phyloP scores from a whole-genome alignment of 2,113 vertebrate genomes.

The Alces alces region DNA sequence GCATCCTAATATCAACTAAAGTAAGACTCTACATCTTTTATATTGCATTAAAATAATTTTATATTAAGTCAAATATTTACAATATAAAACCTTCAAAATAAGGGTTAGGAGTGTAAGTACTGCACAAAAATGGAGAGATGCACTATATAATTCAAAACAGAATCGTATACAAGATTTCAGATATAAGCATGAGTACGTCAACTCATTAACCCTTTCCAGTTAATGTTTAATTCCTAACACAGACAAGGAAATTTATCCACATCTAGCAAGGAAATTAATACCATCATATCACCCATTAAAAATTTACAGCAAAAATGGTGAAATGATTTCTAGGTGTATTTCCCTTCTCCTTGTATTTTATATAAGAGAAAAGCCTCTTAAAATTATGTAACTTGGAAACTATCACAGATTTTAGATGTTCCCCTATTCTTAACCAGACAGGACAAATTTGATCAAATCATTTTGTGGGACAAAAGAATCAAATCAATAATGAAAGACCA shows the following conservation, averaged over 20 bases:
- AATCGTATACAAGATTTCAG: conserved; percentile 49
- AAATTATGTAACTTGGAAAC: conserved; percentile 26
- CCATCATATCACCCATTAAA: conserved; percentile 43
- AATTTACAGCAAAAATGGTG: conserved; percentile 48
- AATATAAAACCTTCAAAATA: conserved; percentile 77
- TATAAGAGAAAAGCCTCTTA: conserved; percentile 58
- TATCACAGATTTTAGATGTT: neutral
- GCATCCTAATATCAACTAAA: conserved; percentile 27
- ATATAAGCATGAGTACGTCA: conserved; percentile 32
- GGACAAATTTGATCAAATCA: neutral
- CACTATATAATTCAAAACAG: conserved; percentile 34
- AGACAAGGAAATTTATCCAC: conserved; percentile 39
- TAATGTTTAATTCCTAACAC: conserved; percentile 37
- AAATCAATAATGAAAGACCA: conserved; percentile 46
- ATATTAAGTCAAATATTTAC: conserved; percentile 81
- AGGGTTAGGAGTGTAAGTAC: conserved; percentile 57
- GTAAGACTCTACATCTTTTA: conserved; percentile 50
- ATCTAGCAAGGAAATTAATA: conserved; percentile 35
- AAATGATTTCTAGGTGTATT: conserved; percentile 67
- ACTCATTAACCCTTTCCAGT: neutral
- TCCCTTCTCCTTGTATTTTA: conserved; percentile 1
- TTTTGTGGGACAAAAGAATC: neutral
- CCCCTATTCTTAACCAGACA: neutral
- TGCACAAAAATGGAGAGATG: conserved; percentile 64
- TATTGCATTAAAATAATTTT: conserved; percentile 81